Base-by-base conservation (phyloP, 2,797 vertebrate species). In the Gymnothorax reevesii region DNA sequence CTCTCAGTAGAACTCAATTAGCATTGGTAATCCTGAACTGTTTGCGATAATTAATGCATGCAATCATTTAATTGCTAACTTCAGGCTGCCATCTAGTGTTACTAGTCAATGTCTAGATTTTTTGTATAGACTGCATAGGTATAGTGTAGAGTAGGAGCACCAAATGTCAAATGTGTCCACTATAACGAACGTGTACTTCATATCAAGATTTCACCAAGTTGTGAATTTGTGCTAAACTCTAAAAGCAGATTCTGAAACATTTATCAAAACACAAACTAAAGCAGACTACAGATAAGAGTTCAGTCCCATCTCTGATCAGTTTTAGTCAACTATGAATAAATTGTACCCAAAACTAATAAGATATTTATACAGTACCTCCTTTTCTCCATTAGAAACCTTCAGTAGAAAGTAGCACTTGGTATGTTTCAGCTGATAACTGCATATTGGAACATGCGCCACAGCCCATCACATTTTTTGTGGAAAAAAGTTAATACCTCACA, bases 1-100 rank as follows among this genome's bases (percentile, higher is more conserved):
- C 59, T 54, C 9, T 7, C 49, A 4, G 75, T 60, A 80, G 77
- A 60, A 33, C 17, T 57, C 59, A 71, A 42, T 80, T 80, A 64
- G 6, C 79, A 12, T 80, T 85, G 27, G 54, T 85, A 57, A 59
- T 55, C 4, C 60, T 54, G 9, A 71, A 86, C 4, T 22, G 17
- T 8, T 4, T 20, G 33, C 33, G 33, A 42, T 42, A 42, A 42
- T 42, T 42, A 13, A 69, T 7, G 25, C n/a, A 57, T 64, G 49
- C 25, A 22, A 71, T 25, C 3, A 6, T 82, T 42, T 2, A 73
- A 88, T 89, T 83, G 22, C 85, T 90, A 86, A 71, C 89, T 85
- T 85, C 84, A 93, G 82, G 89, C 91, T 93, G 94, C 92, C 95
- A 93, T 91, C 94, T 94, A 90, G 90, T 94, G 95, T 89, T 87